phyloP scores from a whole-genome alignment of 2,797 vertebrate species.

The Dendrocincla fuliginosa region DNA sequence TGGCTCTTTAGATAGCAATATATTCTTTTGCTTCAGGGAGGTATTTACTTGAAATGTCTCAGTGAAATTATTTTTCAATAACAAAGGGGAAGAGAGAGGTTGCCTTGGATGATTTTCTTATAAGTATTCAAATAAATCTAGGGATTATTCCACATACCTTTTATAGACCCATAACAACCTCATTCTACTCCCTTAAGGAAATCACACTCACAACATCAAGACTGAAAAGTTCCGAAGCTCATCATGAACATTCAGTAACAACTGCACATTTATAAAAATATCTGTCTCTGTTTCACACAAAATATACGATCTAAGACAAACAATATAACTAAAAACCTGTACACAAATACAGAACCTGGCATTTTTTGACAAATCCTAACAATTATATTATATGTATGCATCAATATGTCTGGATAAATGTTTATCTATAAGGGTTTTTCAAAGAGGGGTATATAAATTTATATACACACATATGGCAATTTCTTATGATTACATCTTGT shows the following conservation, averaged over 20 bases:
- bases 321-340: not conserved
- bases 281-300: not conserved
- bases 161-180: not conserved
- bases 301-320: not conserved
- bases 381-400: not conserved
- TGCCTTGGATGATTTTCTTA: not conserved
- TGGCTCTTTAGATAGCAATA: not conserved
- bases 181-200: not conserved
- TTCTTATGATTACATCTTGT: not conserved
- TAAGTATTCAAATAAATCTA: not conserved
- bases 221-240: not conserved
- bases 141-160: not conserved
- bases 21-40: not conserved
- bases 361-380: not conserved
- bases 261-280: not conserved
- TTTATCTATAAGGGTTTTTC: not conserved
- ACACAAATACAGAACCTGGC: not conserved
- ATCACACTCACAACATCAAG: not conserved
- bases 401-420: fast-evolving
- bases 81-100: not conserved
- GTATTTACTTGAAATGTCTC: not conserved
- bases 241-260: not conserved
- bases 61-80: not conserved
- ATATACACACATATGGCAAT: not conserved
- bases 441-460: not conserved